phyloP scores from a whole-genome alignment of 2,888 invertebrate species.

The Callosobruchus maculatus region DNA sequence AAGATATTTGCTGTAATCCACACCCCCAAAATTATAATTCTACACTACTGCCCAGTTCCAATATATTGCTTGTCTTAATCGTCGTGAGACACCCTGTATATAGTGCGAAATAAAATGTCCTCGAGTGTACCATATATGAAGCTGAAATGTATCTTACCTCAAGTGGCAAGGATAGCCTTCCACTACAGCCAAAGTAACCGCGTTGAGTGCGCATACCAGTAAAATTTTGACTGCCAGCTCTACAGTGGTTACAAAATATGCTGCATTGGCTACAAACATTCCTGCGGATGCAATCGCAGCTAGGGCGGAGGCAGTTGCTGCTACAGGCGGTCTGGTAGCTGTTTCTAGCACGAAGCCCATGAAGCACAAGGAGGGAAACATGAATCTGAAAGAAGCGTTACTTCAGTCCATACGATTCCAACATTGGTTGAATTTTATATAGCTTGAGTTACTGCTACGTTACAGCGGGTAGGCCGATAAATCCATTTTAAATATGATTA shows the following conservation, averaged over 20 bases:
- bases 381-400: constrained; percentile 38
- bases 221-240: constrained; percentile 50
- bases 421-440: too few relatives aligned
- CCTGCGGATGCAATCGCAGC: constrained; percentile 52
- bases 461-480: too few relatives aligned
- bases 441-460: too few relatives aligned
- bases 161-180: constrained; percentile 58
- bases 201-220: constrained; percentile 52
- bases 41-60: too few relatives aligned
- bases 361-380: constrained; percentile 49
- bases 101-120: too few relatives aligned
- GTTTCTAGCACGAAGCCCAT: constrained; percentile 44
- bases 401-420: too few relatives aligned
- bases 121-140: too few relatives aligned
- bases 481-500: too few relatives aligned
- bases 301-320: constrained; percentile 43
- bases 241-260: constrained; percentile 39
- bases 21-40: too few relatives aligned
- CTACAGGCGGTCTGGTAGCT: constrained; percentile 35
- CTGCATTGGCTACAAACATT: constrained; percentile 52
- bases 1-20: too few relatives aligned
- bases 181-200: constrained; percentile 52
- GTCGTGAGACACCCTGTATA: too few relatives aligned
- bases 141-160: constrained; percentile 46
- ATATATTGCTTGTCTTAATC: too few relatives aligned